Conservation (phyloP, 2,888 invertebrate genomes). For the Onchidella celtica region DNA sequence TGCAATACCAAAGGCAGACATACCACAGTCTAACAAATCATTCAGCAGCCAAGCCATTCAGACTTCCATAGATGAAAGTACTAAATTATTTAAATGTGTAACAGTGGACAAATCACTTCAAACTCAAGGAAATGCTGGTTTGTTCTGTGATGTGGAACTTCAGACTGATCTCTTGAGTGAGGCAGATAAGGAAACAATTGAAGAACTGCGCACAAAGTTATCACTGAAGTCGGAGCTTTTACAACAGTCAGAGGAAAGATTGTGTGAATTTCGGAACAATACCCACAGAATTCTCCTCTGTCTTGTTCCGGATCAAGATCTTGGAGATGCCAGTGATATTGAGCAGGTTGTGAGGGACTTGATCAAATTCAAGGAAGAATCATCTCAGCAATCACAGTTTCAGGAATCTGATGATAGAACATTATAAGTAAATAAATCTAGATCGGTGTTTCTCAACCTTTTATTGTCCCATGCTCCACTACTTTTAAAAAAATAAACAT, state of each 20-base stretch:
- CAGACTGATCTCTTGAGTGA: not conserved
- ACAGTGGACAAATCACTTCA: not conserved
- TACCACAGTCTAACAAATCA: not conserved
- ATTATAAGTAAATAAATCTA: too few relatives aligned
- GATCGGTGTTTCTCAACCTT: too few relatives aligned
- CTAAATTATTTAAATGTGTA: not conserved
- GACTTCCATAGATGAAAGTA: not conserved
- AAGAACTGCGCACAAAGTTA: not conserved
- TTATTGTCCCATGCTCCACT: too few relatives aligned
- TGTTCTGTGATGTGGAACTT: not conserved
- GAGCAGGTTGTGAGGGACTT: slow-evolving; percentile 66
- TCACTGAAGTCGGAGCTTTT: not conserved
- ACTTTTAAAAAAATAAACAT: too few relatives aligned
- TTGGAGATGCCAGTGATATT: slow-evolving; percentile 65
- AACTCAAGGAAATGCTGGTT: too few relatives aligned
- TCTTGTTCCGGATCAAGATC: slow-evolving; percentile 68
- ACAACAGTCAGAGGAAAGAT: not conserved
- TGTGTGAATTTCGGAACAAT: slow-evolving; percentile 17
- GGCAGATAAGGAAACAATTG: not conserved
- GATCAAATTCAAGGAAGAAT: slow-evolving; percentile 49
- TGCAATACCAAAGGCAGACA: too few relatives aligned
- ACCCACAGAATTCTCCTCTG: slow-evolving; percentile 38
- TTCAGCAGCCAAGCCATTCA: not conserved
- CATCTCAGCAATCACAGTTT: slow-evolving; percentile 8
- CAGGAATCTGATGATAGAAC: not conserved